Evolutionary conservation across 2,888 invertebrate species (phyloP).

Genomic region (Eilema sororculum): DNA sequence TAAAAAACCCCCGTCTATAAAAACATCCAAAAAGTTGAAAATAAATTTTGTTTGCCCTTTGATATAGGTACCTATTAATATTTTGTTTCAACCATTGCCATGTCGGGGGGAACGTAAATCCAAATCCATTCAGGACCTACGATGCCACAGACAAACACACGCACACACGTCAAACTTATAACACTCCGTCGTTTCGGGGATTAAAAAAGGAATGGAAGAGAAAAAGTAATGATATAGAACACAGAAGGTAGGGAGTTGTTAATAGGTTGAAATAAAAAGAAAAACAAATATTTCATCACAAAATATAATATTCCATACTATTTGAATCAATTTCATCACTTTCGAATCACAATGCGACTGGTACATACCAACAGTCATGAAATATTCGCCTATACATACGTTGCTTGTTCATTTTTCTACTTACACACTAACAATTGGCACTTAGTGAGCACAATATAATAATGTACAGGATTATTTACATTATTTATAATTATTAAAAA

Average conservation of each 20-base stretch:
- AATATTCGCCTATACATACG: constrained; percentile 35
- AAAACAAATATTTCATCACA: constrained; percentile 59
- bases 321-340: constrained; percentile 66
- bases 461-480: constrained; percentile 64
- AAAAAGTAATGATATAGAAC: too few species aligned
- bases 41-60: too few species aligned
- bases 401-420: constrained; percentile 65
- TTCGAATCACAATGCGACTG: constrained; percentile 71
- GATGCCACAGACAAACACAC: too few species aligned
- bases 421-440: constrained; percentile 78
- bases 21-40: too few species aligned
- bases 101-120: too few species aligned
- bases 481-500: constrained; percentile 36
- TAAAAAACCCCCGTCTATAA: too few species aligned
- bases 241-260: background rate
- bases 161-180: too few species aligned
- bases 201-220: too few species aligned
- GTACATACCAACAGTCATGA: constrained; percentile 54
- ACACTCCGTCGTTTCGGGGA: too few species aligned
- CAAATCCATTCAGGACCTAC: too few species aligned
- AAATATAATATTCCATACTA: constrained; percentile 68
- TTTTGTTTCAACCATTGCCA: too few species aligned
- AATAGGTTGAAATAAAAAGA: constrained; percentile 22
- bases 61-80: too few species aligned
- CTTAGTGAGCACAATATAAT: constrained; percentile 78